Base-by-base conservation (phyloP, 1,140 invertebrate genomes). In the Andrena cerasifolii region DNA sequence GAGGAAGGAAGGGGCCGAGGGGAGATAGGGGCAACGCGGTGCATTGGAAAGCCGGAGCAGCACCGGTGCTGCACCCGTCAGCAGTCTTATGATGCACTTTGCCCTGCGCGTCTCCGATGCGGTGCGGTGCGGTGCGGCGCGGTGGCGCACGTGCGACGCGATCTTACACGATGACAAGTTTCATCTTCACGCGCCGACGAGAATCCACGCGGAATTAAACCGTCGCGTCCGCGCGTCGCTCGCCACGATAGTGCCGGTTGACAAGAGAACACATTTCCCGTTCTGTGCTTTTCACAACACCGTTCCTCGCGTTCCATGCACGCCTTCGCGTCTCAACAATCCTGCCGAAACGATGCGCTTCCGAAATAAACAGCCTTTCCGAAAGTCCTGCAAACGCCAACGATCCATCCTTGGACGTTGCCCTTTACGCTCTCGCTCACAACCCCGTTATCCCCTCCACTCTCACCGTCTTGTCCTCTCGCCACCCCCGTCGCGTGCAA, bases 21-120 rank as follows among this genome's bases (percentile, higher is more conserved):
- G 65, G 26, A 51, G 24, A 62, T 26, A 36, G 82, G 72, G 79
- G 78, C 65, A 59, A 26, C 58, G 75, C 75, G 65, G 73, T 73
- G 73, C 77, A 83, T 87, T 72, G 87, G 80, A 89, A 88, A 88
- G 87, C 84, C 82, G 58, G 72, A 71, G 58, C 67, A 66, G 76
- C 73, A 79, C 49, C 77, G 81, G 72, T 71, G 85, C 78, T 82
- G 83, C 82, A 74, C 70, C 61, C 84, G 84, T 56, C 80, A 82
- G 84, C 79, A 90, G 89, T 90, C 87, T 86, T 81, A 77, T 84
- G 78, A 88, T 89, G 84, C 85, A 88, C 84, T 88, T 87, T 84
- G 86, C 76, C 78, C 83, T 79, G 88, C 77, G 83, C 84, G 82
- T 54, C 82, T 82, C 47, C 56, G 71, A 54, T 36, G 75, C 80